Evolutionary conservation across 1,140 invertebrate species (phyloP).

Genomic region (Phymastichus coffea): DNA sequence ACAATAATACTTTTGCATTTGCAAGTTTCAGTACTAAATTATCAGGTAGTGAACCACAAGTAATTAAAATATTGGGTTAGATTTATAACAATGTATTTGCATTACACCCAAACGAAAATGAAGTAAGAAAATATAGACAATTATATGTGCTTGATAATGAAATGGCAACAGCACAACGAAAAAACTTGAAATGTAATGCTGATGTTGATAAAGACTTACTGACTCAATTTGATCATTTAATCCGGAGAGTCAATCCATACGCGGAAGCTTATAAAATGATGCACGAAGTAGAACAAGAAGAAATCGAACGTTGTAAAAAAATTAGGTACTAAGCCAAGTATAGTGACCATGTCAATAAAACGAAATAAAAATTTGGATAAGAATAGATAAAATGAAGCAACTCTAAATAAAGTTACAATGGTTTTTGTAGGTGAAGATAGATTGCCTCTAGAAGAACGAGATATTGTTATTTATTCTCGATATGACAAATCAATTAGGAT

Average conservation of each 20-base stretch:
- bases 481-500: slow-evolving; percentile 14
- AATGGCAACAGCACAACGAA: background rate
- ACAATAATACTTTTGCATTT: too few species aligned
- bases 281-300: background rate
- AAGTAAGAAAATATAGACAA: background rate
- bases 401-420: background rate
- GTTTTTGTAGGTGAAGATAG: slow-evolving; percentile 1
- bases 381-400: background rate
- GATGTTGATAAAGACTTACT: background rate
- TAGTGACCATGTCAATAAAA: background rate
- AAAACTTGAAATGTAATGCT: background rate
- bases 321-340: background rate
- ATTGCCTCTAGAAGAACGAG: background rate
- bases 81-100: slow-evolving; percentile 19
- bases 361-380: background rate
- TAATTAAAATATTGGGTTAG: slow-evolving; percentile 14
- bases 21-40: background rate
- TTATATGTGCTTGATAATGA: background rate
- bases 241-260: slow-evolving; percentile 12
- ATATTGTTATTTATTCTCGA: slow-evolving; percentile 38
- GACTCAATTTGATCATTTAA: slow-evolving; percentile 10
- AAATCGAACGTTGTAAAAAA: background rate
- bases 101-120: slow-evolving; percentile 18
- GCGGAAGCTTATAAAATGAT: slow-evolving; percentile 2
- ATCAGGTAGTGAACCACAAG: slow-evolving; percentile 1